A percentile compares a stretch with the other conserved stretches of the same genome.
Evolutionary conservation across 2,797 vertebrate species (phyloP).

Genomic region (Poliocrania exsul): DNA sequence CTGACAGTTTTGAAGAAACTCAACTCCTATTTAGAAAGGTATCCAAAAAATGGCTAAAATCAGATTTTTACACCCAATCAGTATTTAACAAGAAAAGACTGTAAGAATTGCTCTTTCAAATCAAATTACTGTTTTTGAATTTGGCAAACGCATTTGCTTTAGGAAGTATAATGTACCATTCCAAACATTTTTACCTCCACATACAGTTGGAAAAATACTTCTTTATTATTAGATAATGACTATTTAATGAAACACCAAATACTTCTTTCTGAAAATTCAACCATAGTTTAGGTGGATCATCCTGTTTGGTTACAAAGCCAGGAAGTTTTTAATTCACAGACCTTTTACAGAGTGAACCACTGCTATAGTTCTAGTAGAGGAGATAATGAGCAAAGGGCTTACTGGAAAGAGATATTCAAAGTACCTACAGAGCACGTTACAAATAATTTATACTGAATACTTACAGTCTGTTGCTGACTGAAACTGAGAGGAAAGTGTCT

Average conservation of each 20-base stretch:
- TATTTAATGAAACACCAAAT: neutral
- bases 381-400: neutral
- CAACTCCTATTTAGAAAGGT: neutral
- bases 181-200: neutral
- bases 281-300: neutral
- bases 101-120: neutral
- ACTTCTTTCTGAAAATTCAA: neutral
- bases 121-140: neutral
- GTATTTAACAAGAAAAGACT: neutral
- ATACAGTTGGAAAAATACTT: neutral
- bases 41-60: neutral
- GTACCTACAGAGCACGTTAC: neutral
- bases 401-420: neutral
- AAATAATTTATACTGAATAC: slow-evolving; percentile 15
- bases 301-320: neutral
- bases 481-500: slow-evolving; percentile 87
- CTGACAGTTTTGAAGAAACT: neutral
- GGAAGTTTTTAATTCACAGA: neutral
- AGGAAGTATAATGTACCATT: neutral
- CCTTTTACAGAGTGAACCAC: neutral
- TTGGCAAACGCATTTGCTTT: neutral
- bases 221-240: neutral
- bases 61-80: neutral
- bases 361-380: neutral
- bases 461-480: slow-evolving; percentile 90